These are phyloP conservation scores for Drosophila insularis DNA, from an alignment of 1,140 invertebrate species.

Conservation along the genomic window DNA sequence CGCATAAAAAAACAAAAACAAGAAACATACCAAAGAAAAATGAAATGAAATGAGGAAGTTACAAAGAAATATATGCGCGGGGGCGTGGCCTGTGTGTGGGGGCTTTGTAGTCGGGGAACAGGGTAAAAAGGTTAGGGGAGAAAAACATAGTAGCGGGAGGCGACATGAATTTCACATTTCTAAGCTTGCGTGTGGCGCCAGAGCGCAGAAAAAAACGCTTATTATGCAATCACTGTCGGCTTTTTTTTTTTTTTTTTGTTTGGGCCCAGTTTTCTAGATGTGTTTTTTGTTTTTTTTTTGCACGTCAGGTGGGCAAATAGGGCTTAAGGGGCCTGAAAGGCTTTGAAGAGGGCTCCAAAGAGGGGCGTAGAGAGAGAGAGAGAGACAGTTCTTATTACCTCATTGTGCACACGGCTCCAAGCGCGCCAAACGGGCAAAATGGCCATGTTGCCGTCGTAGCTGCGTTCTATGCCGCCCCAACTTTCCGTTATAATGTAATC, in stretches of 20 bases:
- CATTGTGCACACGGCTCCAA: conserved; percentile 82
- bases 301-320: conserved; percentile 59
- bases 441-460: conserved; percentile 81
- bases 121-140: not conserved
- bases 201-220: conserved; percentile 62
- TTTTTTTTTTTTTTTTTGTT: conserved; percentile 30
- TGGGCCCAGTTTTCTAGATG: conserved; percentile 31
- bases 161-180: conserved; percentile 72
- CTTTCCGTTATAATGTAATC: conserved; percentile 82
- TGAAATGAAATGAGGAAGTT: conserved; percentile 46
- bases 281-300: conserved; percentile 42
- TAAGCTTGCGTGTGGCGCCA: conserved; percentile 75
- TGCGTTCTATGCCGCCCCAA: conserved; percentile 80
- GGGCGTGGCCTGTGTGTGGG: not conserved
- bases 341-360: not conserved
- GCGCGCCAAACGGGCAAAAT: conserved; percentile 81
- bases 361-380: no score
- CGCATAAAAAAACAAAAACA: conserved; percentile 35
- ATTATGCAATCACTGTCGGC: conserved; percentile 79
- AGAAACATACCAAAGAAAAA: conserved; percentile 23
- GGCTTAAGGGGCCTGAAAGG: conserved; percentile 5
- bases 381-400: conserved; percentile 65
- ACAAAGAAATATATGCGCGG: conserved; percentile 21
- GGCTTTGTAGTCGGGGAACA: conserved; percentile 5
- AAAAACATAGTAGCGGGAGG: conserved; percentile 17